Evolutionary conservation across 2,888 invertebrate species (phyloP).

Genomic region (Euplagia quadripunctaria): DNA sequence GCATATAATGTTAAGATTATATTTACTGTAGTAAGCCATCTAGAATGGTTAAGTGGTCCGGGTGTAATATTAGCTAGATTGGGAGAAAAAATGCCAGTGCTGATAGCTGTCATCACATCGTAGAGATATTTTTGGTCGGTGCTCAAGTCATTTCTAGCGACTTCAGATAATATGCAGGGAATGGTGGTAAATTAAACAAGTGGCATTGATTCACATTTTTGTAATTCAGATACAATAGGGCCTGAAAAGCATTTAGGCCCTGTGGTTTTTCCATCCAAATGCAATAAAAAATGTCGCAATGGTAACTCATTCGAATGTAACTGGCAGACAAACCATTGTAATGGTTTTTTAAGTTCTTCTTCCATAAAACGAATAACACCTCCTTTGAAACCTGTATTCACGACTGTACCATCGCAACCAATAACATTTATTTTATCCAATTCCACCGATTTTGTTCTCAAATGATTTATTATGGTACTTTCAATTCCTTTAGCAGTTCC

Average conservation of each 20-base stretch:
- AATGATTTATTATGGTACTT: neutral
- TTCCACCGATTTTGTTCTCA: neutral
- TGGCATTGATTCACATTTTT: neutral
- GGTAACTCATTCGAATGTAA: neutral
- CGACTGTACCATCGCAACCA: constrained; percentile 6
- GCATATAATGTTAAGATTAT: too few relatives aligned
- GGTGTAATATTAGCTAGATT: too few relatives aligned
- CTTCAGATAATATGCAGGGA: neutral
- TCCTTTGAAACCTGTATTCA: constrained; percentile 4
- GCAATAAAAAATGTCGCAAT: neutral
- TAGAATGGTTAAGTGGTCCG: too few relatives aligned
- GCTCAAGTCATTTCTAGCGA: neutral
- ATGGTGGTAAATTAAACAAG: neutral
- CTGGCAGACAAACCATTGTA: neutral
- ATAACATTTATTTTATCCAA: neutral
- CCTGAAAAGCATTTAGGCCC: neutral
- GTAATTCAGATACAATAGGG: neutral
- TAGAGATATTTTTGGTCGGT: neutral
- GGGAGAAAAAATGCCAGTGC: too few relatives aligned
- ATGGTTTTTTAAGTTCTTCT: neutral
- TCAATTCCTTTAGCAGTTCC: neutral
- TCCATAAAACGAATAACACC: neutral
- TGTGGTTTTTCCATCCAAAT: too few relatives aligned
- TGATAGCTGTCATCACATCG: too few relatives aligned
- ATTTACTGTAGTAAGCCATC: too few relatives aligned